Evolutionary conservation across 92 coral and sea anemone genomes (phyloP).

Genomic region (Montipora capitata): DNA sequence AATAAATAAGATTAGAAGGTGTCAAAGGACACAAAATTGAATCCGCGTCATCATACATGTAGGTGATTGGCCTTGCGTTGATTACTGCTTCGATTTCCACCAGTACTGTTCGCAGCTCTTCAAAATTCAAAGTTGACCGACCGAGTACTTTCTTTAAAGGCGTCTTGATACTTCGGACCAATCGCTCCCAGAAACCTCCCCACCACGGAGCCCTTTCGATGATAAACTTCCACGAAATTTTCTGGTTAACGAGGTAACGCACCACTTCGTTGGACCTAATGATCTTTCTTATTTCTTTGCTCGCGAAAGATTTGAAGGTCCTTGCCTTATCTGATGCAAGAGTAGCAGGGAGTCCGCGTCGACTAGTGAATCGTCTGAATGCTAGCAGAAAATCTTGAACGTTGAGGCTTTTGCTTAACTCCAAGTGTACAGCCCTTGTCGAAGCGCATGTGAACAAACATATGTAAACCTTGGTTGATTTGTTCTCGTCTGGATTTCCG

Average conservation of each 20-base stretch:
- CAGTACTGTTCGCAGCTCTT: slow-evolving; percentile 55
- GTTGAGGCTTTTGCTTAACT: slow-evolving; percentile 22
- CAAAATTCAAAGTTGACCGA: slow-evolving; percentile 50
- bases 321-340: slow-evolving; percentile 69
- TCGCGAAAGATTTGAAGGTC: slow-evolving; percentile 61
- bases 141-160: slow-evolving; percentile 56
- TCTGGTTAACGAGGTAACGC: slow-evolving; percentile 37
- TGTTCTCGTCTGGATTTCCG: neutral
- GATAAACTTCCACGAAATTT: neutral
- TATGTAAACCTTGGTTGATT: slow-evolving; percentile 34
- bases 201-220: no score
- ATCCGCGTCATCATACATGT: slow-evolving; percentile 63
- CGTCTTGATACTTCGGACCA: slow-evolving; percentile 56
- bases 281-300: neutral
- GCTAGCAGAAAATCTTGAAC: slow-evolving; percentile 35
- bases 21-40: neutral
- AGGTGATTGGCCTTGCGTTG: slow-evolving; percentile 47
- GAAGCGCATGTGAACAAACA: neutral
- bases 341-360: slow-evolving; percentile 53
- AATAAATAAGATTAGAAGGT: slow-evolving; percentile 58
- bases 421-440: slow-evolving; percentile 42
- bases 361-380: slow-evolving; percentile 32
- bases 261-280: slow-evolving; percentile 25
- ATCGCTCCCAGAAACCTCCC: neutral
- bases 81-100: slow-evolving; percentile 60